These are phyloP conservation scores for Solea solea DNA, from an alignment of 2,113 vertebrate genomes.

Conservation along the genomic window DNA sequence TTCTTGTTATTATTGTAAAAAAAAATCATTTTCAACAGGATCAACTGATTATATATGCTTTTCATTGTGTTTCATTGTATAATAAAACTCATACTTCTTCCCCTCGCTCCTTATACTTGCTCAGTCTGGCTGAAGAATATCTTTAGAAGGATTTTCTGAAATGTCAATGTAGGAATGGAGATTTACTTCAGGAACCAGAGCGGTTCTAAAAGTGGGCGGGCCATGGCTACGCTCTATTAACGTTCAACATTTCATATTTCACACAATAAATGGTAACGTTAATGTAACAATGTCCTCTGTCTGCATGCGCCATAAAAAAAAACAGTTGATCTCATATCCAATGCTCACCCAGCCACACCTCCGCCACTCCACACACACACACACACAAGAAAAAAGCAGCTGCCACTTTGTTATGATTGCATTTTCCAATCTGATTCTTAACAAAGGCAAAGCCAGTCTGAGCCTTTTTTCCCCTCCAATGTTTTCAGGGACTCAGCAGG, in stretches of 20 bases:
- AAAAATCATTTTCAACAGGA: no score
- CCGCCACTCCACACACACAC: background rate
- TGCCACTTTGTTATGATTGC: slow-evolving; percentile 62
- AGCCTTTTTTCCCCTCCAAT: background rate
- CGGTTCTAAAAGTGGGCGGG: no score
- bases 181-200: no score
- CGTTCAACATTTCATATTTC: slow-evolving; percentile 1
- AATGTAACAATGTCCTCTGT: slow-evolving; percentile 26
- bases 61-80: no score
- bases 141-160: no score
- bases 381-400: slow-evolving; percentile 9
- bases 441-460: slow-evolving; percentile 44
- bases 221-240: background rate
- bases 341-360: slow-evolving; percentile 12
- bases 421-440: slow-evolving; percentile 58
- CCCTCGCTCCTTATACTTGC: no score
- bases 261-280: slow-evolving; percentile 34
- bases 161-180: no score
- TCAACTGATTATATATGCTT: no score
- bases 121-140: no score
- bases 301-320: slow-evolving; percentile 33
- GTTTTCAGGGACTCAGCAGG: slow-evolving; percentile 43
- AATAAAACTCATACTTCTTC: no score
- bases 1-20: no score
- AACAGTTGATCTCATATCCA: slow-evolving; percentile 48